Conservation (phyloP, 2,888 invertebrate species). For the Asteroscopus sphinx region DNA sequence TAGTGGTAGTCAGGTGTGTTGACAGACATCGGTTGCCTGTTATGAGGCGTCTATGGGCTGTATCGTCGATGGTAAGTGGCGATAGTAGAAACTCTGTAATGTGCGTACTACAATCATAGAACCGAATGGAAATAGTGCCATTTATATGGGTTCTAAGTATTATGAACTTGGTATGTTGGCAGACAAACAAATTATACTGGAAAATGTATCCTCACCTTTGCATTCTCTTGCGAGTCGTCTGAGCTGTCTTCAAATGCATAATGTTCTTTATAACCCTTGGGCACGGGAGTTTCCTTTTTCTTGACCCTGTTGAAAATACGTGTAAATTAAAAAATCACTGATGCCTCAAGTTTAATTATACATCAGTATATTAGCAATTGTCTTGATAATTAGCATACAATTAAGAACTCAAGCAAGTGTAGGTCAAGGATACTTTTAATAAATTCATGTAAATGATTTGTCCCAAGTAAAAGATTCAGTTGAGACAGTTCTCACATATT, state of each 20-base stretch:
- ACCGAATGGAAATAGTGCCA: no score
- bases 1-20: no score
- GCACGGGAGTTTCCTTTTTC: conserved; percentile 89
- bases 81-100: no score
- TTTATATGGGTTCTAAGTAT: no score
- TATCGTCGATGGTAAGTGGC: no score
- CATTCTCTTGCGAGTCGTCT: conserved; percentile 82
- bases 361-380: background rate
- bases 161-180: no score
- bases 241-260: conserved; percentile 86
- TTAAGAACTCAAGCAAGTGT: background rate
- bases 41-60: no score
- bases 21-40: no score
- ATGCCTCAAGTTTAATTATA: background rate
- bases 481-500: background rate
- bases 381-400: conserved; percentile 4
- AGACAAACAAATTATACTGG: no score
- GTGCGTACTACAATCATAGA: no score
- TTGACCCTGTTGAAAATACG: conserved; percentile 84
- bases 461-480: background rate
- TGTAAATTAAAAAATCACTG: conserved; percentile 4
- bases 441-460: background rate
- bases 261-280: conserved; percentile 89
- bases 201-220: conserved; percentile 68
- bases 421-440: no score